A percentile compares a stretch with the other conserved stretches of the same genome.
phyloP scores from a whole-genome alignment of 2,113 vertebrate species.

The Hystrix brachyura region DNA sequence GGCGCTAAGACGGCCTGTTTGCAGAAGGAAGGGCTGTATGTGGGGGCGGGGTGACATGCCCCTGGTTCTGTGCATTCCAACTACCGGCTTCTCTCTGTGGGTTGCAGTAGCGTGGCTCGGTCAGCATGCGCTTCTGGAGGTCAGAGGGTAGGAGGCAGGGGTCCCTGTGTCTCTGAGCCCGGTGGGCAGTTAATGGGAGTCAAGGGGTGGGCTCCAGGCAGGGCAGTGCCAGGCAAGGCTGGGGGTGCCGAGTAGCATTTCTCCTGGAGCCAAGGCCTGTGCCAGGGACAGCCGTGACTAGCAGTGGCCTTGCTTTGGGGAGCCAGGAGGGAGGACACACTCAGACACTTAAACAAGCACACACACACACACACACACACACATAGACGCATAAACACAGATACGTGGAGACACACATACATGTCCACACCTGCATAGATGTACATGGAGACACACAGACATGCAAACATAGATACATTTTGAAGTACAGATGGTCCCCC shows the following conservation, averaged over 20 bases:
- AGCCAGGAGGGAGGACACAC: neutral
- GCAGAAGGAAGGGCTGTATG: neutral
- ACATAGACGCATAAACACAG: neutral
- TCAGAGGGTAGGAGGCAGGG: neutral
- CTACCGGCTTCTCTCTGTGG: neutral
- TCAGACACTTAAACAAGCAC: neutral
- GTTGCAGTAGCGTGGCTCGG: neutral
- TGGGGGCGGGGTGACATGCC: fast-evolving
- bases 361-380: neutral
- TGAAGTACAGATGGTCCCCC: no score
- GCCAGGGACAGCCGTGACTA: neutral
- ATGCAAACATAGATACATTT: neutral
- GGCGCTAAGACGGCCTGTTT: neutral
- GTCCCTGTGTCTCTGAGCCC: neutral
- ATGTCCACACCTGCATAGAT: neutral
- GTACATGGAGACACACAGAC: neutral
- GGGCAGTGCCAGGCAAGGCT: neutral
- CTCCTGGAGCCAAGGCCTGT: neutral
- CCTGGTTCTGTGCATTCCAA: neutral
- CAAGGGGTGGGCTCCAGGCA: fast-evolving
- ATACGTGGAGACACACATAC: neutral
- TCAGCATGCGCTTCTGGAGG: fast-evolving
- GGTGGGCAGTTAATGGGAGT: no score
- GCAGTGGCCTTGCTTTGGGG: neutral
- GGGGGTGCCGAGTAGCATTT: neutral